Evolutionary conservation across 1,140 invertebrate genomes (phyloP).

Genomic region (Monochamus saltuarius): DNA sequence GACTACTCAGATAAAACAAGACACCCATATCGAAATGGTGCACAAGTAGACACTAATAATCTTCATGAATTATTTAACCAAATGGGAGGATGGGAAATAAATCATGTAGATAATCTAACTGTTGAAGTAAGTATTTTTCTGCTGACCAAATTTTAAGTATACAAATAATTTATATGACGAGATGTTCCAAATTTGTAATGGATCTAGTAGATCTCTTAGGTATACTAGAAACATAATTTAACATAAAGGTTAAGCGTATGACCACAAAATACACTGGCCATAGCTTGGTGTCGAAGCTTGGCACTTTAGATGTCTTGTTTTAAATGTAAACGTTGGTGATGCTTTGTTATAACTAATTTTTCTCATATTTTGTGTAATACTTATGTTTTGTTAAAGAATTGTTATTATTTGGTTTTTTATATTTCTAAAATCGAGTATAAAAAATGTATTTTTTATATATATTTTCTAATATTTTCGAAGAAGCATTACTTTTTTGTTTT

Average conservation of each 20-base stretch:
- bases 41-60: conserved; percentile 55
- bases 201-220: neutral
- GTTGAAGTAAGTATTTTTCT: conserved; percentile 35
- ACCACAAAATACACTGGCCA: conserved; percentile 16
- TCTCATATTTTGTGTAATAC: too few species aligned
- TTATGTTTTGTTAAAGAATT: too few species aligned
- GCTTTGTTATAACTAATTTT: too few species aligned
- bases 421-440: too few species aligned
- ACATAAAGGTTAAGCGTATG: neutral
- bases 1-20: conserved; percentile 44
- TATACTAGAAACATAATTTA: neutral
- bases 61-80: conserved; percentile 56
- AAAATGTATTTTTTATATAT: too few species aligned
- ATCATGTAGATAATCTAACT: conserved; percentile 39
- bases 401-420: too few species aligned
- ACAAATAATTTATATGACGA: neutral
- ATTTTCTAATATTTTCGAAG: too few species aligned
- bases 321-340: too few species aligned
- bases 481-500: too few species aligned
- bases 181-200: neutral
- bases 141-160: conserved; percentile 28
- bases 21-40: conserved; percentile 50
- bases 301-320: conserved; percentile 35
- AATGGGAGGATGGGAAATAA: conserved; percentile 51
- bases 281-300: conserved; percentile 51